Percentiles rank a stretch among this genome's conserved stretches.
phyloP scores from a whole-genome alignment of 2,888 invertebrate genomes.

The Agrypnus murinus region DNA sequence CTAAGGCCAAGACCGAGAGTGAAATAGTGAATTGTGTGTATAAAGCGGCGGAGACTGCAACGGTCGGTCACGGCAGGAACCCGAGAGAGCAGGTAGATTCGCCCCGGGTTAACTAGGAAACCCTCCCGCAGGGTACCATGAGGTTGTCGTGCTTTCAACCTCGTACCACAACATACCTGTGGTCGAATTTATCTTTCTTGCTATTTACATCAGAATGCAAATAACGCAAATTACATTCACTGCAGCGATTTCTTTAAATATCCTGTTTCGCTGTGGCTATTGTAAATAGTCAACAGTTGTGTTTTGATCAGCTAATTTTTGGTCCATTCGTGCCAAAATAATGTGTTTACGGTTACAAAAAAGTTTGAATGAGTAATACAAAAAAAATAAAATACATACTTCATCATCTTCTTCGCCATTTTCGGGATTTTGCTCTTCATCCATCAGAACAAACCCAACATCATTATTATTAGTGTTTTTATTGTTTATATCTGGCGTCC shows the following conservation, averaged over 20 bases:
- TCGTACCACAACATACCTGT: constrained; percentile 45
- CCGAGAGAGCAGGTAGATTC: constrained; percentile 56
- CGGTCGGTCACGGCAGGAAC: constrained; percentile 61
- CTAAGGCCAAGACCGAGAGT: constrained; percentile 33
- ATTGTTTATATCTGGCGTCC: constrained; percentile 62
- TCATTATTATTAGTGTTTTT: constrained; percentile 69
- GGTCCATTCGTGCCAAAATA: background rate
- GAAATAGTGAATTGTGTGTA: constrained; percentile 8
- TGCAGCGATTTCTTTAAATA: background rate
- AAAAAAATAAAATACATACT: constrained; percentile 64
- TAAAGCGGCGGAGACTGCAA: constrained; percentile 56
- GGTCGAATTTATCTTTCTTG: constrained; percentile 42
- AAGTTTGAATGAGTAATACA: too few species aligned
- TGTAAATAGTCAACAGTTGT: too few species aligned
- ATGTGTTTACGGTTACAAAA: too few species aligned
- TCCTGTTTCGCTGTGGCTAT: background rate
- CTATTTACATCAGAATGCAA: constrained; percentile 36
- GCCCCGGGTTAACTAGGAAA: constrained; percentile 70
- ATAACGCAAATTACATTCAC: constrained; percentile 16
- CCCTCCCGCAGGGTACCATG: constrained; percentile 68
- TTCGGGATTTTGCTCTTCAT: constrained; percentile 65
- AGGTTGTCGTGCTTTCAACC: constrained; percentile 43
- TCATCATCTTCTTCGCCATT: constrained; percentile 67
- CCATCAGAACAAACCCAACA: constrained; percentile 72
- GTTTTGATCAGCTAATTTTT: too few species aligned